Conservation (phyloP, 2,888 invertebrate species). For the Rugalucina vietnamica region DNA sequence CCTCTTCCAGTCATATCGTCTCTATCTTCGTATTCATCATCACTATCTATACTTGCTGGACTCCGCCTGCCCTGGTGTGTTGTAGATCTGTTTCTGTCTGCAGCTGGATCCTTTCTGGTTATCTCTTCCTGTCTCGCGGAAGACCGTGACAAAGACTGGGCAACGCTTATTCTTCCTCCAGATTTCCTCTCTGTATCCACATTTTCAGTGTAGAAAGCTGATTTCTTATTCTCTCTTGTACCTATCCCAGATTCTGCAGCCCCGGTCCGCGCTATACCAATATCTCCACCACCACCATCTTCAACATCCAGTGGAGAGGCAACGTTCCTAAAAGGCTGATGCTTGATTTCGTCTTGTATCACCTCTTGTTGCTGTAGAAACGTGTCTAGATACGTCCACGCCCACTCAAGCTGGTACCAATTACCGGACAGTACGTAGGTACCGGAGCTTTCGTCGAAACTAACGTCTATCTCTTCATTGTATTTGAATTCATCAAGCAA, state of each 20-base stretch:
- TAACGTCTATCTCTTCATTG: slow-evolving; percentile 23
- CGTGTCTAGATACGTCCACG: slow-evolving; percentile 59
- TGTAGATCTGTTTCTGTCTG: neutral
- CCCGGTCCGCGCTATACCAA: too few relatives aligned
- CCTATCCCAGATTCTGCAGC: too few relatives aligned
- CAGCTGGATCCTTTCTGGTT: neutral
- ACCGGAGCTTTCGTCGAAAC: neutral
- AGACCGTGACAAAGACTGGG: neutral
- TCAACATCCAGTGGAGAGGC: slow-evolving; percentile 37
- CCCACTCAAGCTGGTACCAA: slow-evolving; percentile 67
- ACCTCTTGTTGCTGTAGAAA: slow-evolving; percentile 54
- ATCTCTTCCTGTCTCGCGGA: neutral
- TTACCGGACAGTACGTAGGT: slow-evolving; percentile 41
- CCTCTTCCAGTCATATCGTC: slow-evolving; percentile 23
- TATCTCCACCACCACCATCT: neutral
- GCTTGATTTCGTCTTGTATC: slow-evolving; percentile 34
- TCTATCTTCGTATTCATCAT: neutral
- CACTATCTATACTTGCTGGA: neutral
- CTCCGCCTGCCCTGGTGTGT: neutral
- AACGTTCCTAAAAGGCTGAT: slow-evolving; percentile 27
- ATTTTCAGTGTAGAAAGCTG: neutral
- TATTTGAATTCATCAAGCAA: slow-evolving; percentile 48
- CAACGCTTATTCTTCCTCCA: neutral
- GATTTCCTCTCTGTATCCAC: neutral
- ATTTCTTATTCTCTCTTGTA: neutral